Percentiles rank a stretch among this genome's conserved stretches.
Conservation (phyloP, 2,797 vertebrate genomes). For the Coregonus sp. region DNA sequence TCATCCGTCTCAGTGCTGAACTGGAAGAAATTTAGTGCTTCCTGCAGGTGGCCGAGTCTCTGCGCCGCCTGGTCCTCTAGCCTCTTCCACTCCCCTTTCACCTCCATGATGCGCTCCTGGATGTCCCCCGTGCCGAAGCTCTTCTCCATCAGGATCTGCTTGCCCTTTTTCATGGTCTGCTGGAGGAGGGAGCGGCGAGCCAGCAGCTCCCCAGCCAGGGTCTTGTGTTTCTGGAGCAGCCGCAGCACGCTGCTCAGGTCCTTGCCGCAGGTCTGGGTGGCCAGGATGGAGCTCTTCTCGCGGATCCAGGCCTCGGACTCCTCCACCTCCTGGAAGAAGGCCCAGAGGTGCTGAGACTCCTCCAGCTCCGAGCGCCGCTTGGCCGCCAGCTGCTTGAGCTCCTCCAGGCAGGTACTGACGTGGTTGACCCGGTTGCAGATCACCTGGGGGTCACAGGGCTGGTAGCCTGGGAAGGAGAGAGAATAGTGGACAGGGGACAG, state of each 20-base stretch:
- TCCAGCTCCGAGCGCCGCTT: slow-evolving; percentile 83
- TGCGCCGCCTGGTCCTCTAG: slow-evolving; percentile 85
- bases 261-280: slow-evolving; percentile 81
- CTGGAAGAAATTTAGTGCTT: slow-evolving; percentile 88
- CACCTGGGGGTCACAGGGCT: slow-evolving; percentile 94
- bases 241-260: slow-evolving; percentile 88
- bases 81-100: slow-evolving; percentile 85
- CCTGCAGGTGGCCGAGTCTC: slow-evolving; percentile 84
- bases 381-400: slow-evolving; percentile 82
- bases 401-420: slow-evolving; percentile 88
- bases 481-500: slow-evolving; percentile 77
- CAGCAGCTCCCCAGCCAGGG: slow-evolving; percentile 86
- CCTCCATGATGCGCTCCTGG: slow-evolving; percentile 84
- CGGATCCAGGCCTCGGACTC: slow-evolving; percentile 92
- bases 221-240: slow-evolving; percentile 87
- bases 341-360: slow-evolving; percentile 88
- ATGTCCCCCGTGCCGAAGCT: slow-evolving; percentile 68
- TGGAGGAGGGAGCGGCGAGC: slow-evolving; percentile 79
- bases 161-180: slow-evolving; percentile 85
- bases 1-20: slow-evolving; percentile 89
- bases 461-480: slow-evolving; percentile 81
- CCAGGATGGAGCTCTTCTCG: slow-evolving; percentile 89
- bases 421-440: slow-evolving; percentile 94
- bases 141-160: slow-evolving; percentile 84
- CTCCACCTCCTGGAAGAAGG: slow-evolving; percentile 88